These are phyloP conservation scores for Anas georgica DNA, from an alignment of 2,797 vertebrate genomes.

Conservation along the genomic window DNA sequence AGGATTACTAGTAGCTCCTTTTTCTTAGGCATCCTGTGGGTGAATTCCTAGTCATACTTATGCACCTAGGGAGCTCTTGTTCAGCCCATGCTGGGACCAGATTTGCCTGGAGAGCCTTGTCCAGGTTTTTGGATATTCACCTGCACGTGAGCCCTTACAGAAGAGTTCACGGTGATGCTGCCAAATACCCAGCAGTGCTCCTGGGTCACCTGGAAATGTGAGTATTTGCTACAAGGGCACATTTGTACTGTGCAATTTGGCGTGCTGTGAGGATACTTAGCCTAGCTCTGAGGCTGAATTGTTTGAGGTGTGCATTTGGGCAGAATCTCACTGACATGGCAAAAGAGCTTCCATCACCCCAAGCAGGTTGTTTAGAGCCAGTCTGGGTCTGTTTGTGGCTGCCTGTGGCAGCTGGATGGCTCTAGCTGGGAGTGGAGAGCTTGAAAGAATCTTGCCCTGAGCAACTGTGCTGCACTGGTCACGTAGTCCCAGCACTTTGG, in stretches of 20 bases:
- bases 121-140: neutral
- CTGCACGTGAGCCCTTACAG: neutral
- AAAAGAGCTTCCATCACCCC: neutral
- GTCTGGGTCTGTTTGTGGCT: neutral
- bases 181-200: too few species aligned
- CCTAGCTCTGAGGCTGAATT: neutral
- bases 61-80: neutral
- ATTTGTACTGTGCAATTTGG: neutral
- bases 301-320: neutral
- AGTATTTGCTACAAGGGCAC: neutral
- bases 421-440: neutral
- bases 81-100: neutral
- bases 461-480: neutral
- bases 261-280: neutral
- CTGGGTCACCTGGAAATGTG: neutral
- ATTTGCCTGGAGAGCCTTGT: neutral
- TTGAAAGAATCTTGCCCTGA: neutral
- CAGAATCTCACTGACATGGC: neutral
- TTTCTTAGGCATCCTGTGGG: too few species aligned
- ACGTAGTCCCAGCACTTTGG: neutral
- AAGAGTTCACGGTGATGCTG: neutral
- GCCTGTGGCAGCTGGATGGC: neutral
- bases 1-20: neutral
- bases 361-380: neutral
- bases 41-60: neutral